phyloP scores from a whole-genome alignment of 2,888 invertebrate genomes.

The Galeopsomyia nigrocyanea region DNA sequence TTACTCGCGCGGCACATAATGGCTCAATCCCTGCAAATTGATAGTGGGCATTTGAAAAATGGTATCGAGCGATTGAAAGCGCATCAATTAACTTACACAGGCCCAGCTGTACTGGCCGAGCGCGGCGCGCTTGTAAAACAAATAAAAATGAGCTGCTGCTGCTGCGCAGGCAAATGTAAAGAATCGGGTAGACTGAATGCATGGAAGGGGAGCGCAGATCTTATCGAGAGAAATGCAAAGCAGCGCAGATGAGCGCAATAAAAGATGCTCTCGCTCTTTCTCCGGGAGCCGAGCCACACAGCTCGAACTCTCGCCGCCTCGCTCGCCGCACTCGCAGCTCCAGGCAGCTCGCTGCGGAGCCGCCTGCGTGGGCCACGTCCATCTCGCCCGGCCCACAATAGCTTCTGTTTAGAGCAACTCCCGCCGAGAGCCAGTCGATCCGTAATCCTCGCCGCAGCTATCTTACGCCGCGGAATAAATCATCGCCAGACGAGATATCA shows the following conservation, averaged over 20 bases:
- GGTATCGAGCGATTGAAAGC: no score
- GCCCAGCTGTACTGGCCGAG: no score
- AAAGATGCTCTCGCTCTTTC: conserved; percentile 47
- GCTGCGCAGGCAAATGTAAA: neutral
- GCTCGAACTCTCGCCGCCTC: conserved; percentile 8
- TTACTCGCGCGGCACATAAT: no score
- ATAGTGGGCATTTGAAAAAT: no score
- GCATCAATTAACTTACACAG: no score
- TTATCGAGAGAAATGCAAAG: conserved; percentile 33
- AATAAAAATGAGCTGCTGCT: neutral
- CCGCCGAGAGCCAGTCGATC: conserved; percentile 17
- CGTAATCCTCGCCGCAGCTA: conserved; percentile 58
- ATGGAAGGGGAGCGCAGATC: neutral
- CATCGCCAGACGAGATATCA: conserved; percentile 66
- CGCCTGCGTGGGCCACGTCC: conserved; percentile 61
- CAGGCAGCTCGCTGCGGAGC: neutral
- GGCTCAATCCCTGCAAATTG: no score
- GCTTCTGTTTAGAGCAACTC: conserved; percentile 59
- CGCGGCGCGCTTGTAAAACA: no score
- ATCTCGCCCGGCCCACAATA: conserved; percentile 64
- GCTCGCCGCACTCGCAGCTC: conserved; percentile 7
- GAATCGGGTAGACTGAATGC: conserved; percentile 47
- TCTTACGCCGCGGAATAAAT: conserved; percentile 68
- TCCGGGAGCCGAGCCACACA: conserved; percentile 5
- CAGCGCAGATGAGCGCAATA: conserved; percentile 39